Evolutionary conservation across 2,888 invertebrate species (phyloP).

Genomic region (Zaprionus bogoriensis): DNA sequence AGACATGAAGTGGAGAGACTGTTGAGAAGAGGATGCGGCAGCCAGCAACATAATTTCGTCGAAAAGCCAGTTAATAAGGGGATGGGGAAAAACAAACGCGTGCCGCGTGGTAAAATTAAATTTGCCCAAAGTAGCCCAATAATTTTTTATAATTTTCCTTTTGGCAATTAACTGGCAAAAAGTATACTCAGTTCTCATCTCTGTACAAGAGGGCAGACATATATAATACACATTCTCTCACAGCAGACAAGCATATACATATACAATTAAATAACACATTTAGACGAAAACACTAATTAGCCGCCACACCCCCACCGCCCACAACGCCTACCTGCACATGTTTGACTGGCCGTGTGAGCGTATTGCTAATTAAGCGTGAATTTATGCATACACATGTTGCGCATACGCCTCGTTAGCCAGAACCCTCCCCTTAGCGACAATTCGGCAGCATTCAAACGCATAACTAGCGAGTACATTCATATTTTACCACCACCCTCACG

Average conservation of each 20-base stretch:
- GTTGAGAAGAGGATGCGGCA: slow-evolving; percentile 45
- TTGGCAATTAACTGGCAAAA: slow-evolving; percentile 13
- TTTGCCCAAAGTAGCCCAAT: slow-evolving; percentile 30
- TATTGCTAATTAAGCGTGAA: slow-evolving; percentile 68
- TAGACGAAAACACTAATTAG: slow-evolving; percentile 57
- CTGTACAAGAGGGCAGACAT: not conserved
- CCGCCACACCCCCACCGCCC: not conserved
- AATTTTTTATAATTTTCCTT: slow-evolving; percentile 9
- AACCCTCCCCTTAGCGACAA: slow-evolving; percentile 2
- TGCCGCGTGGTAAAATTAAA: slow-evolving; percentile 51
- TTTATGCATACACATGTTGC: slow-evolving; percentile 77
- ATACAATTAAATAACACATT: slow-evolving; percentile 48
- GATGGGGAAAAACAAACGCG: slow-evolving; percentile 41
- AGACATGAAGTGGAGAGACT: too few species aligned
- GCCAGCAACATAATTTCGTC: slow-evolving; percentile 63
- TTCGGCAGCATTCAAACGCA: slow-evolving; percentile 26
- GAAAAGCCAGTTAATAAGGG: slow-evolving; percentile 68
- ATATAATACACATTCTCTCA: not conserved
- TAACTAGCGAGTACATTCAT: slow-evolving; percentile 19
- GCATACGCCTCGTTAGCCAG: slow-evolving; percentile 62
- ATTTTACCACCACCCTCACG: slow-evolving; percentile 8
- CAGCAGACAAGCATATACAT: not conserved
- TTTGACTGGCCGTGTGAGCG: slow-evolving; percentile 7
- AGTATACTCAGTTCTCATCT: not conserved
- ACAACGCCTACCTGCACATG: too few species aligned